Evolutionary conservation across 1,140 invertebrate species (phyloP), one percentile per base, ranked within the genome.

Genomic region (Micrasema minimum): DNA sequence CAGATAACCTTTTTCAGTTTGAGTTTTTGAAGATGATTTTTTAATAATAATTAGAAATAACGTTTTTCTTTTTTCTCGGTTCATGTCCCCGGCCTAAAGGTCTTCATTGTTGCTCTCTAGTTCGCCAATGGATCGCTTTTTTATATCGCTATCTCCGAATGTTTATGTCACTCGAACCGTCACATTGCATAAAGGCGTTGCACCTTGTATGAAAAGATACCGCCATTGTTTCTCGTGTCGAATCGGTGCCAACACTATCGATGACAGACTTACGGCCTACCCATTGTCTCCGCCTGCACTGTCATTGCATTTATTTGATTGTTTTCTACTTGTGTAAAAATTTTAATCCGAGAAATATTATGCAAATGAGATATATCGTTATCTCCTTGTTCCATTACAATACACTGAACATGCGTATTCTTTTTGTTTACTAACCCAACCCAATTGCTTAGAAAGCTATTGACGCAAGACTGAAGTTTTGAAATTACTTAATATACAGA

Each of bases 111-210:
- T 18, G 48, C 18, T 51, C 22, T 31, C 48, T 16, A 9, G 10
- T 35, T 12, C 61, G 9, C 23, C 37, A 66, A 66, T 66, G 64
- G 64, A 66, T 66, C 35, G 64, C 1, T 38, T 51, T 59, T 62
- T 38, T 65, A 59, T 64, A 50, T 46, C 46, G 64, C 46, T 66
- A 66, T 53, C 64, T 41, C 35, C 43, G 37, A 53, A 31, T 66
- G 64, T 66, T 66, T 66, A 38, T 53, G 64, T 53, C 64, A 53
- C 59, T 64, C 43, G 59, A 23, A 12, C 59, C 45, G 59, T 64
- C 59, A 46, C 45, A 64, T 64, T 46, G 59, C 59, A 20, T 23
- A 23, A 43, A 64, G 59, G 59, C 59, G 59, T 64, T 64, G 59
- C 59, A 64, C 59, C 59, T 64, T 64, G 59, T 64, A 46, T 31